Percentiles rank a stretch among this genome's conserved stretches.
phyloP scores from a whole-genome alignment of 2,888 invertebrate genomes.

The Synanthedon formicaeformis region DNA sequence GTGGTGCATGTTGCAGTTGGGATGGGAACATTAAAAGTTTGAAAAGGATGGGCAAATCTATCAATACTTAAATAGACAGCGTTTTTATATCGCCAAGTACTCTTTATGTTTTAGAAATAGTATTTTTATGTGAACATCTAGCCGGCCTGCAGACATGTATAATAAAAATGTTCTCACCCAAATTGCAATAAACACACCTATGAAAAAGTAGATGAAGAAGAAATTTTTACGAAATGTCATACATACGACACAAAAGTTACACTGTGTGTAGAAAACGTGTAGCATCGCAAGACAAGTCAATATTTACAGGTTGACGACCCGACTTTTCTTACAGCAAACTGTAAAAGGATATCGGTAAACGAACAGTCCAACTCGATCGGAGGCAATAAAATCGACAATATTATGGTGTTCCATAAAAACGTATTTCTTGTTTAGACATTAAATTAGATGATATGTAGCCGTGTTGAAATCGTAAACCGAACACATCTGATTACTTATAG shows the following conservation, averaged over 20 bases:
- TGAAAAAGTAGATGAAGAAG: no score
- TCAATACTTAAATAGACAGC: no score
- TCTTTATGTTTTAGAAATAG: no score
- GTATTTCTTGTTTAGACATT: neutral
- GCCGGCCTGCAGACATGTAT: no score
- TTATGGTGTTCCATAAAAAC: neutral
- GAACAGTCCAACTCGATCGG: neutral
- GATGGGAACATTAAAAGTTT: no score
- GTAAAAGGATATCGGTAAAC: neutral
- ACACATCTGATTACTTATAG: constrained; percentile 32
- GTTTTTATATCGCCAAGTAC: no score
- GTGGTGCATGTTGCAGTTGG: no score
- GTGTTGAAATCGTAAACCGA: constrained; percentile 20
- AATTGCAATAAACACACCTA: no score
- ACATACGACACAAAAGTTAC: neutral
- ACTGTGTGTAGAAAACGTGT: constrained; percentile 39
- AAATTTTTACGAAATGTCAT: neutral
- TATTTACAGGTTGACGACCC: constrained; percentile 56
- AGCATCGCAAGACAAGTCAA: constrained; percentile 50
- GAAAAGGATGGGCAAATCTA: no score
- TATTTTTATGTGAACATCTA: no score
- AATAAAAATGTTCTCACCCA: no score
- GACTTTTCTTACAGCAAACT: constrained; percentile 16
- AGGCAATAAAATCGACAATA: neutral
- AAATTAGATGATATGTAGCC: neutral